phyloP scores from a whole-genome alignment of 2,797 vertebrate species.

The Oceanodroma leucorhoa region DNA sequence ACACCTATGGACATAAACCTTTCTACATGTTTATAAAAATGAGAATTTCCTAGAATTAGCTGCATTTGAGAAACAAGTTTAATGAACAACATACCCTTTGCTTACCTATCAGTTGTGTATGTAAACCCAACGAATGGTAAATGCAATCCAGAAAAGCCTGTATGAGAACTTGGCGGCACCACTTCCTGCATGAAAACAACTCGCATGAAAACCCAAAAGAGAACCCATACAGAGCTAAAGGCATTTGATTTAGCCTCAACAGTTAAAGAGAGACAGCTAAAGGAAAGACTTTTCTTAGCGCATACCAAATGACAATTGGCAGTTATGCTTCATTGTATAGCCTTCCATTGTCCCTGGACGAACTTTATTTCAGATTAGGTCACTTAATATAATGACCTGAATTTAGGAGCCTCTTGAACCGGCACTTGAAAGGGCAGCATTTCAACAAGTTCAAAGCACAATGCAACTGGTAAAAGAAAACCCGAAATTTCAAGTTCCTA shows the following conservation, averaged over 20 bases:
- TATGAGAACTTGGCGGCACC: conserved; percentile 86
- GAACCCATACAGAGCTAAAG: not conserved
- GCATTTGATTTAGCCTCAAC: not conserved
- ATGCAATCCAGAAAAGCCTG: conserved; percentile 93
- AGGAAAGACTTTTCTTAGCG: not conserved
- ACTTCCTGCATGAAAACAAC: conserved; percentile 82
- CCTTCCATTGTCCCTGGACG: not conserved
- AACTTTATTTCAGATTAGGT: conserved; percentile 13
- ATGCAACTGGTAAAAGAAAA: not conserved
- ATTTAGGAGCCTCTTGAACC: not conserved
- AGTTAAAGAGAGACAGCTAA: not conserved
- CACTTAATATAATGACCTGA: not conserved
- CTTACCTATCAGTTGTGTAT: conserved; percentile 92
- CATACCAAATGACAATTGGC: not conserved
- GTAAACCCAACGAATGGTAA: conserved; percentile 96
- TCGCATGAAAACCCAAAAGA: not conserved
- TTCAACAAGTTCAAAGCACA: conserved; percentile 15
- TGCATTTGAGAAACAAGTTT: not conserved
- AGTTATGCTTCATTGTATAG: not conserved
- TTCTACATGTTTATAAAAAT: not conserved
- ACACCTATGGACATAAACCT: not conserved
- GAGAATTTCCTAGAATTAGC: not conserved
- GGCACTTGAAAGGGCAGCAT: not conserved
- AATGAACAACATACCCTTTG: not conserved
- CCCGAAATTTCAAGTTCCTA: not conserved